Evolutionary conservation across 2,113 vertebrate species (phyloP).

Genomic region (Guaruba guarouba): DNA sequence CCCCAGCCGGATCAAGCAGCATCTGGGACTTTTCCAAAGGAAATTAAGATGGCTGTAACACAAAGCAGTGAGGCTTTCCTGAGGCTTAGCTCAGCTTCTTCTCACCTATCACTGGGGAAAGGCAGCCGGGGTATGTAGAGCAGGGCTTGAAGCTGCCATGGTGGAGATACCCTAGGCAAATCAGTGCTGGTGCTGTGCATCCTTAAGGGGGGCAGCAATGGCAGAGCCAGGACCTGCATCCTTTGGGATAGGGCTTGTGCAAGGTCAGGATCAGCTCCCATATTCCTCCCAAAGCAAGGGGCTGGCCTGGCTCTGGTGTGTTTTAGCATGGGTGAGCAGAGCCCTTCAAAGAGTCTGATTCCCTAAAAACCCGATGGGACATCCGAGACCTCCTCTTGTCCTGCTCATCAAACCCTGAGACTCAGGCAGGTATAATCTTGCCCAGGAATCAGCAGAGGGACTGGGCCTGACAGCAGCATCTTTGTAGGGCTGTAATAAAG

Average conservation of each 20-base stretch:
- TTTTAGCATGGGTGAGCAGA: not conserved
- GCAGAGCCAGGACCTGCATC: not conserved
- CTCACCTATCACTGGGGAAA: rapidly evolving
- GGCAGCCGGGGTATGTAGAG: not conserved
- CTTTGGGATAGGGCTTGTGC: not conserved
- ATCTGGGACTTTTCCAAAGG: not conserved
- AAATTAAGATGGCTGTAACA: rapidly evolving
- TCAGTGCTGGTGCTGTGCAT: not conserved
- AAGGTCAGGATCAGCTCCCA: not conserved
- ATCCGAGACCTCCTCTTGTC: not conserved
- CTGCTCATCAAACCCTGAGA: not conserved
- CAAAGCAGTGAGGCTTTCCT: not conserved
- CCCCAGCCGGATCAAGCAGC: rapidly evolving
- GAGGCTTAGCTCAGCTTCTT: not conserved
- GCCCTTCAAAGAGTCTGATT: not conserved
- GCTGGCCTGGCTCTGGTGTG: not conserved
- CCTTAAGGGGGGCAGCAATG: rapidly evolving
- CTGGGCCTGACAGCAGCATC: not conserved
- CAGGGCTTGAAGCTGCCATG: not conserved
- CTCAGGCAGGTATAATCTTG: not conserved
- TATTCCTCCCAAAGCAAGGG: not conserved
- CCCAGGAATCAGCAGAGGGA: not conserved
- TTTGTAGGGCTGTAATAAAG: not conserved
- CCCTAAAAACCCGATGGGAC: not conserved
- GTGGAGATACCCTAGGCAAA: not conserved